phyloP scores from a whole-genome alignment of 2,113 vertebrate species.

The Numida meleagris region DNA sequence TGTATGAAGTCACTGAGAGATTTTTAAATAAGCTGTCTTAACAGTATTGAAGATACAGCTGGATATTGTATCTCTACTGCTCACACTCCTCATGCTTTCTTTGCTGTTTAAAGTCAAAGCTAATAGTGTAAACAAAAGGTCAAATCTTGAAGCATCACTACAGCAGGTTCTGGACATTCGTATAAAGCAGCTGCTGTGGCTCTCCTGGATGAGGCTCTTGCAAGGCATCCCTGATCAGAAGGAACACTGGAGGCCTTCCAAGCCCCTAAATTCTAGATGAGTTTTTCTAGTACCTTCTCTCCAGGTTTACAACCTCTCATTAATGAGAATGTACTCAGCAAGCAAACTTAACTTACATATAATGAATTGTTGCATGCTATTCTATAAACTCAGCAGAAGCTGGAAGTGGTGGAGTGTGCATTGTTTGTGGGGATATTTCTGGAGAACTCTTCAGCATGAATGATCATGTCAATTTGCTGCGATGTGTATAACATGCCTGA shows the following conservation, averaged over 20 bases:
- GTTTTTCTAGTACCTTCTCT: neutral
- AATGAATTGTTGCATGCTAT: neutral
- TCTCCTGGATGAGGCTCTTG: neutral
- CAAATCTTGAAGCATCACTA: neutral
- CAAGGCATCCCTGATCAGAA: neutral
- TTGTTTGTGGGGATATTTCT: neutral
- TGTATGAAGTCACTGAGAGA: neutral
- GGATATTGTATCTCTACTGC: neutral
- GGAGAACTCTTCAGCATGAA: neutral
- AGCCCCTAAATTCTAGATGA: neutral
- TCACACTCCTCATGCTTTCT: neutral
- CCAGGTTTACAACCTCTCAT: neutral
- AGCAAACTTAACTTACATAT: no score
- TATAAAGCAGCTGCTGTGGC: neutral
- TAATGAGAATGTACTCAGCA: neutral
- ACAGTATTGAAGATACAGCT: neutral
- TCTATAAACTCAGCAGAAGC: neutral
- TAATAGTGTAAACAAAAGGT: neutral
- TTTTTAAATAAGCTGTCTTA: neutral
- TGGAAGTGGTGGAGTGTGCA: neutral
- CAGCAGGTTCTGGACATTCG: neutral
- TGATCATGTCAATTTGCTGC: neutral
- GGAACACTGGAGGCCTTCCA: neutral
- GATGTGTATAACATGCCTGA: neutral
- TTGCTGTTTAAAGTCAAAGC: neutral